These are phyloP conservation scores for Pachyseris speciosa DNA, from an alignment of 64 coral and sea anemone genomes.

Conservation along the genomic window DNA sequence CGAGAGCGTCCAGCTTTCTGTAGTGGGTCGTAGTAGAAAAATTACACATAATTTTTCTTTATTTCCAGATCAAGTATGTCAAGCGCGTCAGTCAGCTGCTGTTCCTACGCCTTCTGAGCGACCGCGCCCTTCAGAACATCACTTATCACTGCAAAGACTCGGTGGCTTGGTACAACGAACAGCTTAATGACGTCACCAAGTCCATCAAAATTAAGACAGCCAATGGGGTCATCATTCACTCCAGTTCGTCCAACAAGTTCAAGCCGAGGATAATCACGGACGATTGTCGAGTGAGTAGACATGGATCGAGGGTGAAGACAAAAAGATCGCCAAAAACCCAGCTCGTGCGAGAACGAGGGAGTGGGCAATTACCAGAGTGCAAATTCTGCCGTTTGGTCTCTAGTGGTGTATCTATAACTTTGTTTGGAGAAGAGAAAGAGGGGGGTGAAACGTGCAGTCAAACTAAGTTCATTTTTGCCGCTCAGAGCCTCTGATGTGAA, in stretches of 20 bases:
- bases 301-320: neutral
- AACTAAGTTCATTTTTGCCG: too few relatives aligned
- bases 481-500: too few relatives aligned
- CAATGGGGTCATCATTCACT: conserved; percentile 86
- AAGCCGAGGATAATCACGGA: conserved; percentile 82
- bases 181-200: conserved; percentile 57
- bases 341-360: too few relatives aligned
- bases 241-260: conserved; percentile 94
- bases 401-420: too few relatives aligned
- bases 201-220: conserved; percentile 91
- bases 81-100: conserved; percentile 72
- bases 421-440: too few relatives aligned
- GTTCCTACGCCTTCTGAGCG: conserved; percentile 90
- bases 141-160: conserved; percentile 98
- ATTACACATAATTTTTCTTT: too few relatives aligned
- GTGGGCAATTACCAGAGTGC: neutral
- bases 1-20: too few relatives aligned
- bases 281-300: conserved; percentile 81
- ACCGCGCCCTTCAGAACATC: conserved; percentile 90
- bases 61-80: conserved; percentile 84
- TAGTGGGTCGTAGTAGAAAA: too few relatives aligned
- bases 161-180: conserved; percentile 84
- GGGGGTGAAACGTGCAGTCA: too few relatives aligned
- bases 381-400: too few relatives aligned
- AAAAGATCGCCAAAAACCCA: too few relatives aligned